These are phyloP conservation scores for Chrysopa pallens DNA, from an alignment of 1,140 invertebrate species.

Conservation along the genomic window DNA sequence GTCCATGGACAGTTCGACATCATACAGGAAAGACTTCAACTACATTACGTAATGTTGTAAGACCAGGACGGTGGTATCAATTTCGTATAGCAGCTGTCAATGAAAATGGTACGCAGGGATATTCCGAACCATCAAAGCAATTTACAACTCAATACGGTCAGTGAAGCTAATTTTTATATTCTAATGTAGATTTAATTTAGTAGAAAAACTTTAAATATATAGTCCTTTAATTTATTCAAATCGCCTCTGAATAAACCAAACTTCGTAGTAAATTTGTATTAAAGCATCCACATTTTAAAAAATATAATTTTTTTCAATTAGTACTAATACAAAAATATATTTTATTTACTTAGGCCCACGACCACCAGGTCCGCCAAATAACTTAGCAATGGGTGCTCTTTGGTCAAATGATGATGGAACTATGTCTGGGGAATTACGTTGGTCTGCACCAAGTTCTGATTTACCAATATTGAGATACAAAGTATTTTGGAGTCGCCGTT, in stretches of 20 bases:
- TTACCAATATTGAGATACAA: conserved; percentile 38
- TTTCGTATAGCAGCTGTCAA: conserved; percentile 56
- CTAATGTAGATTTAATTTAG: conserved; percentile 1
- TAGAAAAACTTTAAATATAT: conserved; percentile 4
- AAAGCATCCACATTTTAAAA: too few species aligned
- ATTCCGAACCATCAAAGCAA: conserved; percentile 37
- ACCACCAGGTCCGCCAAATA: conserved; percentile 40
- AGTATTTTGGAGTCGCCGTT: conserved; percentile 39
- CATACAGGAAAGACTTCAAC: conserved; percentile 24
- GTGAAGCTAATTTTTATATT: too few species aligned
- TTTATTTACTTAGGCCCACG: conserved; percentile 41
- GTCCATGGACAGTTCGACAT: conserved; percentile 27
- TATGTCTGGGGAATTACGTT: conserved; percentile 33
- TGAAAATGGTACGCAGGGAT: conserved; percentile 46
- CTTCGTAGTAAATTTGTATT: too few species aligned
- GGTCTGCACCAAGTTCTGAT: conserved; percentile 43
- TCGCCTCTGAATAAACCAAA: conserved; percentile 2
- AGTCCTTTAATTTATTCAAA: conserved; percentile 2
- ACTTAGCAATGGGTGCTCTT: conserved; percentile 34
- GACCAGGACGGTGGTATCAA: conserved; percentile 57
- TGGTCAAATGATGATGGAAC: conserved; percentile 33
- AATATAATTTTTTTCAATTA: too few species aligned
- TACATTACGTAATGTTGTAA: conserved; percentile 33
- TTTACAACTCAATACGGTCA: conserved; percentile 42
- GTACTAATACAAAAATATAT: too few species aligned